A percentile compares a stretch with the other conserved stretches of the same genome.
Conservation (phyloP, 23 tunicate genomes). For the Halocynthia aurantium region DNA sequence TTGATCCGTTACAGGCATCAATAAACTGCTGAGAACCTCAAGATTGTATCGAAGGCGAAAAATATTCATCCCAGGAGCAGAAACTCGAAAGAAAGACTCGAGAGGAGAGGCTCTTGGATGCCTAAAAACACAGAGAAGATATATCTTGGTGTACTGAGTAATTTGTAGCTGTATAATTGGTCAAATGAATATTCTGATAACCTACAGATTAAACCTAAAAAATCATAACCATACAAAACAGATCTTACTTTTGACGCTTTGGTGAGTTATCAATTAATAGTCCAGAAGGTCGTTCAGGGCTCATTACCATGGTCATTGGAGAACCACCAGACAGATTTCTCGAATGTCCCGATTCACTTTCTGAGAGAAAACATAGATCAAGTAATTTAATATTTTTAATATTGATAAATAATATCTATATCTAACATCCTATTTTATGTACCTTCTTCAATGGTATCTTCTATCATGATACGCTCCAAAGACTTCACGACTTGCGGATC, state of each 20-base stretch:
- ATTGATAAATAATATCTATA: no score
- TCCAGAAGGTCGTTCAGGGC: conserved; percentile 18
- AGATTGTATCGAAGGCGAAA: conserved; percentile 79
- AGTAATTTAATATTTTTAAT: background rate
- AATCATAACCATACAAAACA: no score
- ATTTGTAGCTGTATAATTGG: no score
- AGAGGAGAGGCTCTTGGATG: conserved; percentile 3
- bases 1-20: conserved; percentile 60
- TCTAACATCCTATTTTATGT: no score
- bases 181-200: no score
- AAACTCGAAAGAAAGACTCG: conserved; percentile 33
- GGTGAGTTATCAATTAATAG: conserved; percentile 13
- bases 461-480: conserved; percentile 2
- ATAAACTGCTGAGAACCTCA: conserved; percentile 62
- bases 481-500: conserved; percentile 36
- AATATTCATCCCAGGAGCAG: conserved; percentile 69
- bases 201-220: no score
- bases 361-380: background rate
- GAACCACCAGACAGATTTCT: background rate
- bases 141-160: background rate
- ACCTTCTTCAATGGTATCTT: background rate
- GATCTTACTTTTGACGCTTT: conserved; percentile 4
- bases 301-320: background rate
- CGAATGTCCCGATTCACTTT: background rate
- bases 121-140: conserved; percentile 7